These are phyloP conservation scores for Philopedon plagiatum DNA, from an alignment of 2,888 invertebrate species.

Conservation along the genomic window DNA sequence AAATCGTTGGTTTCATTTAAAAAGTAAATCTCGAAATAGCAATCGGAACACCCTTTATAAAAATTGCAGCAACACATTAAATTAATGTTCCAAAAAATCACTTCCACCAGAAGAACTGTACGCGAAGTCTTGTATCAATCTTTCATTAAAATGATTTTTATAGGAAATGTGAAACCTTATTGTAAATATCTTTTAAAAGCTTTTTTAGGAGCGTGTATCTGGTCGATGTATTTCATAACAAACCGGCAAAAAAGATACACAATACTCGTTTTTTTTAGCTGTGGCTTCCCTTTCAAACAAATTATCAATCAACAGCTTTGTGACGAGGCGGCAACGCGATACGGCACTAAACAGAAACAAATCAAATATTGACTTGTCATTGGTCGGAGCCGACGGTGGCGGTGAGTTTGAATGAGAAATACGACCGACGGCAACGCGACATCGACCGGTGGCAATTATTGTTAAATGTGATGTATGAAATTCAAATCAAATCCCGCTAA, in stretches of 20 bases:
- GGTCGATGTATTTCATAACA: conserved; percentile 13
- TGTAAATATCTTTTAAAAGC: conserved; percentile 40
- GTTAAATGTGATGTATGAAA: too few relatives aligned
- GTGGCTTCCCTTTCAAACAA: conserved; percentile 35
- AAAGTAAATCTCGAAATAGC: too few relatives aligned
- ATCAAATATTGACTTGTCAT: conserved; percentile 41
- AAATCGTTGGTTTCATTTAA: too few relatives aligned
- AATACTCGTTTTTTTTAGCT: conserved; percentile 10
- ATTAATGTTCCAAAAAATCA: neutral
- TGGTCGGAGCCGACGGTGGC: conserved; percentile 5
- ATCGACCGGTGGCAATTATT: too few relatives aligned
- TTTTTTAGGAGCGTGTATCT: conserved; percentile 37
- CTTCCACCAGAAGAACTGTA: neutral
- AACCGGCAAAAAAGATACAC: conserved; percentile 13
- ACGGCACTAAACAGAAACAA: conserved; percentile 24
- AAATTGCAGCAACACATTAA: neutral
- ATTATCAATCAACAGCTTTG: conserved; percentile 40
- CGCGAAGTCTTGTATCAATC: conserved; percentile 9
- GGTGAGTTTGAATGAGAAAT: conserved; percentile 7
- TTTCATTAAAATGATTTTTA: conserved; percentile 31
- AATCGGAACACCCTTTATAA: too few relatives aligned
- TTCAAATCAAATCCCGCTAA: too few relatives aligned
- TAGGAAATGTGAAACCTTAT: conserved; percentile 35
- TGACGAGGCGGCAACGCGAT: conserved; percentile 1
- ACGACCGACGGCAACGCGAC: too few relatives aligned